Evolutionary conservation across 2,797 vertebrate genomes (phyloP).

Genomic region (Peromyscus eremicus): DNA sequence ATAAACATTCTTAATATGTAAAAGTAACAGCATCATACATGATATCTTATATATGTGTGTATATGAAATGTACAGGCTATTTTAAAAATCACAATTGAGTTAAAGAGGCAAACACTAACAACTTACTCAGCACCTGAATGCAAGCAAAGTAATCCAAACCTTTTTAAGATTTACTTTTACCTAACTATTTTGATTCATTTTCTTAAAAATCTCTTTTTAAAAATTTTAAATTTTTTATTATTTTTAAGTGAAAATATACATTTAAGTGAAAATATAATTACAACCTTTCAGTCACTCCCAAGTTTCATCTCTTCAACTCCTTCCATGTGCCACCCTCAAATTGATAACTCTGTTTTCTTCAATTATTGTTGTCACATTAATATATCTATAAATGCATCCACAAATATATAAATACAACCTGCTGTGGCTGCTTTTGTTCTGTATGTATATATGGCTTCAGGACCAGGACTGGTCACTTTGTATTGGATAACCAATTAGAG

Average conservation of each 20-base stretch:
- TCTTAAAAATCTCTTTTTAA: neutral
- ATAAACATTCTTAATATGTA: conserved; percentile 11
- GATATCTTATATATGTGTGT: neutral
- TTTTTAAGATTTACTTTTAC: neutral
- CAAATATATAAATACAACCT: neutral
- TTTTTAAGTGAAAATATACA: neutral
- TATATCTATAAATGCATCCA: neutral
- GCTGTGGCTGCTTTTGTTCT: neutral
- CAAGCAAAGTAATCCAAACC: conserved; percentile 3
- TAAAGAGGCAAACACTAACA: conserved; percentile 32
- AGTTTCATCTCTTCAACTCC: neutral
- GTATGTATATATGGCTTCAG: neutral
- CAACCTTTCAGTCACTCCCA: neutral
- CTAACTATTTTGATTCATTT: neutral
- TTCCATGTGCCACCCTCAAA: neutral
- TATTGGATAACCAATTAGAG: neutral
- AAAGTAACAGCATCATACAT: conserved; percentile 20
- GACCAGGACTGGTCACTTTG: neutral
- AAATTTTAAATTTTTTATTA: neutral
- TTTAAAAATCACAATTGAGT: conserved; percentile 16
- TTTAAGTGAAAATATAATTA: neutral
- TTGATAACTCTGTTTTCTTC: neutral
- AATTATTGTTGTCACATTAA: neutral
- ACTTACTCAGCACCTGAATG: neutral
- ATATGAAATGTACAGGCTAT: neutral